A percentile compares a stretch with the other conserved stretches of the same genome.
Conservation (phyloP, 2,888 invertebrate species). For the Dyspetes luteomarginatus region DNA sequence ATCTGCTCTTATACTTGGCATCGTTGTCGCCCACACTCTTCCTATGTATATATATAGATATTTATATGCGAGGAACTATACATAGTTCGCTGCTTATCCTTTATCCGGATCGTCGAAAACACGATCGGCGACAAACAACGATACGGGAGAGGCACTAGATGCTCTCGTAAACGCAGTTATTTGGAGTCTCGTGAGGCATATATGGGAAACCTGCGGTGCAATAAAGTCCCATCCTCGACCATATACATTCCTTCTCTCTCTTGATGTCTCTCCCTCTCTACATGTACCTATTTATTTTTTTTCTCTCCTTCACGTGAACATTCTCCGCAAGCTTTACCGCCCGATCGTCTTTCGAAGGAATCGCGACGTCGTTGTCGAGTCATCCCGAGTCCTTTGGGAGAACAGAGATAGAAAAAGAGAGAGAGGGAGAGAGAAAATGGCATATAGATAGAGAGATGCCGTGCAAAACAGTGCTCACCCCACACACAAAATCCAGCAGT, state of each 20-base stretch:
- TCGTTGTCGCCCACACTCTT: slow-evolving; percentile 1
- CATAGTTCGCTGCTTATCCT: slow-evolving; percentile 30
- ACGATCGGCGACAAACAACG: slow-evolving; percentile 29
- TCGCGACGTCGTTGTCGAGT: slow-evolving; percentile 43
- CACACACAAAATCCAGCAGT: slow-evolving; percentile 47
- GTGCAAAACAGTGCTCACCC: slow-evolving; percentile 23
- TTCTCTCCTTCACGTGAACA: background rate
- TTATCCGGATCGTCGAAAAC: slow-evolving; percentile 34
- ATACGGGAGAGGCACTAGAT: slow-evolving; percentile 16
- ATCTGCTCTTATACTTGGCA: background rate
- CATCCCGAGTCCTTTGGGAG: slow-evolving; percentile 43
- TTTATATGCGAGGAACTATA: background rate
- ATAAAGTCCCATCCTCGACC: slow-evolving; percentile 39
- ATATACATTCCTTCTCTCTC: background rate
- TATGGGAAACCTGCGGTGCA: slow-evolving; percentile 13
- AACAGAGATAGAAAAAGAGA: slow-evolving; percentile 28
- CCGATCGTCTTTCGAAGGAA: slow-evolving; percentile 29
- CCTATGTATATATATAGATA: background rate
- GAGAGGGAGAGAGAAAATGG: background rate
- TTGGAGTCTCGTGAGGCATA: slow-evolving; percentile 31
- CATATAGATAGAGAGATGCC: slow-evolving; percentile 34
- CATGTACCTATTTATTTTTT: background rate
- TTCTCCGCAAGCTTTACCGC: slow-evolving; percentile 29
- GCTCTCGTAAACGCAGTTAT: slow-evolving; percentile 43
- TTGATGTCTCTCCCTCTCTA: slow-evolving; percentile 21